phyloP scores from a whole-genome alignment of 2,113 vertebrate genomes.

The Seriola quinqueradiata region DNA sequence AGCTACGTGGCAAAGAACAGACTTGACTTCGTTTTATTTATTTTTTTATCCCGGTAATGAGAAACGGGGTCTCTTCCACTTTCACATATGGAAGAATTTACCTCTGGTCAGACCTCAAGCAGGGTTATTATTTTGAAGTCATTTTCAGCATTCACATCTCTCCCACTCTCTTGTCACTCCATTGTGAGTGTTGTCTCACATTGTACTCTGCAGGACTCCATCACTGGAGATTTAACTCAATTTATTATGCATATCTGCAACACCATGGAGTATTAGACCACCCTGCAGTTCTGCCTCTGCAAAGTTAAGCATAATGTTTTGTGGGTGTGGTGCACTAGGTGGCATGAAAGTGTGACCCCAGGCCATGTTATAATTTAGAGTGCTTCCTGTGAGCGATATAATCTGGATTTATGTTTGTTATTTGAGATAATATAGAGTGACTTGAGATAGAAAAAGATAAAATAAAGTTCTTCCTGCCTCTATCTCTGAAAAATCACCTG shows the following conservation, averaged over 20 bases:
- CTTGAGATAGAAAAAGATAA: not conserved
- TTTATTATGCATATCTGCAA: not conserved
- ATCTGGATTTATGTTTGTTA: slow-evolving; percentile 21
- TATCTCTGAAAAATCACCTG: not conserved
- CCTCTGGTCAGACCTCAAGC: slow-evolving; percentile 52
- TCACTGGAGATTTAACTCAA: not conserved
- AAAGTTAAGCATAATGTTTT: not conserved
- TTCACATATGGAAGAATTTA: slow-evolving; percentile 69
- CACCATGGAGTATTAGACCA: not conserved
- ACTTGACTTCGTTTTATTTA: slow-evolving; percentile 39
- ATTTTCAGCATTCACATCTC: slow-evolving; percentile 13
- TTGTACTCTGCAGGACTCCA: slow-evolving; percentile 3
- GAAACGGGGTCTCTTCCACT: slow-evolving; percentile 46
- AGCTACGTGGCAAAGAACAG: slow-evolving; percentile 44
- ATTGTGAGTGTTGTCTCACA: not conserved
- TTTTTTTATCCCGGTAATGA: slow-evolving; percentile 50
- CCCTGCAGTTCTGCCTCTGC: too few relatives aligned
- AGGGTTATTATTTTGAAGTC: slow-evolving; percentile 39
- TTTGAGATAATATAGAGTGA: not conserved
- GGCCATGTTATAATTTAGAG: not conserved
- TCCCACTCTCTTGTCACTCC: not conserved
- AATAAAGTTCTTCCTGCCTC: not conserved
- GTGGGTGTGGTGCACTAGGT: not conserved
- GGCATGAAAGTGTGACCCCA: not conserved
- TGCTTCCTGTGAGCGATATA: not conserved